A percentile compares a stretch with the other conserved stretches of the same genome.
Evolutionary conservation across 2,113 vertebrate genomes (phyloP).

Genomic region (Rana temporaria): DNA sequence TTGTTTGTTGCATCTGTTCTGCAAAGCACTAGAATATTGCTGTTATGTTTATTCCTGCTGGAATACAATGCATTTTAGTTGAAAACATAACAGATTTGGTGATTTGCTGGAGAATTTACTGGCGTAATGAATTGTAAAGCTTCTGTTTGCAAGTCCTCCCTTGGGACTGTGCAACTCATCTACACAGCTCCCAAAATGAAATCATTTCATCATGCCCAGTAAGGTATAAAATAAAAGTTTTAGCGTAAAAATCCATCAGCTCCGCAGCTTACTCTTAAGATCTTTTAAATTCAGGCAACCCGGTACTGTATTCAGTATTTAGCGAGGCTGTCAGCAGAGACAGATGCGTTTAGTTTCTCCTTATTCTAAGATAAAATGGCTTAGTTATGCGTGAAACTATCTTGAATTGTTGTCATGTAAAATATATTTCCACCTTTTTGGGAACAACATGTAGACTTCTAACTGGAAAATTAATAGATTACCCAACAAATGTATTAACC

Average conservation of each 20-base stretch:
- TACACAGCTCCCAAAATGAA: constrained; percentile 30
- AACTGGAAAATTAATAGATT: too few relatives aligned
- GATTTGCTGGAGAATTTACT: constrained; percentile 42
- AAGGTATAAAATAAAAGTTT: constrained; percentile 26
- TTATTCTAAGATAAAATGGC: too few relatives aligned
- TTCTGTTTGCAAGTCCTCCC: constrained; percentile 36
- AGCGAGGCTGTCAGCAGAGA: neutral
- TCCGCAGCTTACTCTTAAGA: neutral
- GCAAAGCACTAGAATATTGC: neutral
- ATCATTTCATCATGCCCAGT: constrained; percentile 27
- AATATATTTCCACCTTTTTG: too few relatives aligned
- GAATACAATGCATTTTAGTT: constrained; percentile 26
- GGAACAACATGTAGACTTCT: too few relatives aligned
- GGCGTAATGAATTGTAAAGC: constrained; percentile 48
- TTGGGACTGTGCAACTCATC: constrained; percentile 6
- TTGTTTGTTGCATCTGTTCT: neutral
- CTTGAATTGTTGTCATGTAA: too few relatives aligned
- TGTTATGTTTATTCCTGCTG: constrained; percentile 3
- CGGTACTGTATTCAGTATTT: neutral
- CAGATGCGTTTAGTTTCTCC: neutral
- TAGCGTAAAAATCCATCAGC: constrained; percentile 2
- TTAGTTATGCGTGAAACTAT: too few relatives aligned
- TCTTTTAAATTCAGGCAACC: neutral
- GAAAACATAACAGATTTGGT: constrained; percentile 37
- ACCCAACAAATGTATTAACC: too few relatives aligned